Evolutionary conservation across 2,888 invertebrate genomes (phyloP).

Genomic region (Cephus rjabovi): DNA sequence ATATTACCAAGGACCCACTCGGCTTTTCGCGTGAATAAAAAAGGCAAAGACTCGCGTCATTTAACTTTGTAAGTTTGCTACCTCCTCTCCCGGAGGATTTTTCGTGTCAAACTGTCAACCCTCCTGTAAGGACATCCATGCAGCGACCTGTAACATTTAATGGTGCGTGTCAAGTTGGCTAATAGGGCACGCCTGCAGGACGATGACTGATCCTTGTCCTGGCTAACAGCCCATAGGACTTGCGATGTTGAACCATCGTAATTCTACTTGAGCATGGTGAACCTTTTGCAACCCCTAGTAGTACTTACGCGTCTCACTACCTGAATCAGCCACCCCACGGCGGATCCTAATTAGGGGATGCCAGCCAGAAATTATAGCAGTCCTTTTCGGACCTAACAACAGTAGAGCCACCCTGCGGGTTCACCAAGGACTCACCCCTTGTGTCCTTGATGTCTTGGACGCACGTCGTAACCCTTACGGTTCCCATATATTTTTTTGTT

Average conservation of each 20-base stretch:
- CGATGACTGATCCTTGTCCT: conserved; percentile 30
- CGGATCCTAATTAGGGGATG: conserved; percentile 2
- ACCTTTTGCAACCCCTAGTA: background rate
- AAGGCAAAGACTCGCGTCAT: background rate
- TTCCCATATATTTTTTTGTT: background rate
- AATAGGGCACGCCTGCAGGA: conserved; percentile 27
- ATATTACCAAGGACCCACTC: background rate
- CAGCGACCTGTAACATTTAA: conserved; percentile 27
- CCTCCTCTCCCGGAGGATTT: background rate
- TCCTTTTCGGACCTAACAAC: background rate
- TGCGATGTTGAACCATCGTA: background rate
- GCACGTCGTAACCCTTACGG: background rate
- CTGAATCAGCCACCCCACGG: background rate
- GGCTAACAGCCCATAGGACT: conserved; percentile 25
- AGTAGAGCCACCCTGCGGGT: background rate
- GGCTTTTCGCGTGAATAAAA: background rate
- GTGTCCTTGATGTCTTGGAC: background rate
- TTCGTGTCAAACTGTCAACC: background rate
- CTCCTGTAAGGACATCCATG: background rate
- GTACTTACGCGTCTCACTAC: background rate
- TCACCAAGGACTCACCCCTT: background rate
- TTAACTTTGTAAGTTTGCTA: background rate
- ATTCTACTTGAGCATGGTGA: background rate
- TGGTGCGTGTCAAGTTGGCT: conserved; percentile 28
- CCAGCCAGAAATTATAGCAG: background rate